These are phyloP conservation scores for Oncopodura yosiiana DNA, from an alignment of 1,140 invertebrate genomes.

Conservation along the genomic window DNA sequence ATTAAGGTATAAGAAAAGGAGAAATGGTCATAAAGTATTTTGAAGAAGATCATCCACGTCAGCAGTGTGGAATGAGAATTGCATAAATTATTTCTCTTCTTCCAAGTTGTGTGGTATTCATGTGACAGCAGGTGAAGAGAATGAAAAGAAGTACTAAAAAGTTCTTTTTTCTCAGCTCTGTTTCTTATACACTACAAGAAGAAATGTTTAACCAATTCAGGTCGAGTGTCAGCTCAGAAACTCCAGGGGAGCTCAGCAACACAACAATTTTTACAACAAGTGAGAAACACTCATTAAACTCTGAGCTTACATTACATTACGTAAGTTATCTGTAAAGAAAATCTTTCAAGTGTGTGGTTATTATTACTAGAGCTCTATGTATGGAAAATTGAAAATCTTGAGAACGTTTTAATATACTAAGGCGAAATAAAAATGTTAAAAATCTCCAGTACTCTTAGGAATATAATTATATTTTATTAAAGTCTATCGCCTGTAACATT, in stretches of 20 bases:
- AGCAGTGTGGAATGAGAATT: conserved; percentile 31
- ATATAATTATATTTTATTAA: too few species aligned
- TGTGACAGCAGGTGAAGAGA: conserved; percentile 32
- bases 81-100: conserved; percentile 31
- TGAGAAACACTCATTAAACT: conserved; percentile 35
- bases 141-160: conserved; percentile 10
- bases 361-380: too few species aligned
- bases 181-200: too few species aligned
- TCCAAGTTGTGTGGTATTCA: conserved; percentile 31
- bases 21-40: conserved; percentile 34
- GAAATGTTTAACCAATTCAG: conserved; percentile 34
- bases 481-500: too few species aligned
- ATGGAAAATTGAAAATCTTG: too few species aligned
- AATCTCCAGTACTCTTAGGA: too few species aligned
- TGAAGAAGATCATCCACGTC: conserved; percentile 26
- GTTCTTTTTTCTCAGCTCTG: conserved; percentile 30
- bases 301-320: conserved; percentile 27
- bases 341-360: too few species aligned
- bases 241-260: conserved; percentile 29
- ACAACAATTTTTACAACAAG: conserved; percentile 27
- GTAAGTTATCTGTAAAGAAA: too few species aligned
- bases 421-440: too few species aligned
- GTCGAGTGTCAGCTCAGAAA: conserved; percentile 34
- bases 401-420: too few species aligned
- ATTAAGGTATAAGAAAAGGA: too few species aligned